These are phyloP conservation scores for Aurelia sp. DNA, from an alignment of 30 jellyfish, hydroid and myxozoan species.

Conservation along the genomic window DNA sequence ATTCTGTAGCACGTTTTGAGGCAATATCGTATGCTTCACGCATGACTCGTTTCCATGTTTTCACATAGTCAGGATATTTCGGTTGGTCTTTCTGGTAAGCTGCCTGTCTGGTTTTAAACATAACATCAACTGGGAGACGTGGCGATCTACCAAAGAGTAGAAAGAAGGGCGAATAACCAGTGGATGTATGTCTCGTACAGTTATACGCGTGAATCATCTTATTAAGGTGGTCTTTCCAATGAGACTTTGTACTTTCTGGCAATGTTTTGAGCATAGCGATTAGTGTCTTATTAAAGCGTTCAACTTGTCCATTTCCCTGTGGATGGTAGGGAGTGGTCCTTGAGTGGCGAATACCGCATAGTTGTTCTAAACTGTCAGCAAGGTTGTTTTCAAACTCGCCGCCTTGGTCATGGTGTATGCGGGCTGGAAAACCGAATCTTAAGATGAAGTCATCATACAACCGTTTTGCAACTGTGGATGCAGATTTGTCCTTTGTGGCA, in stretches of 20 bases:
- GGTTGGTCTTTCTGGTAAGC: too few species aligned
- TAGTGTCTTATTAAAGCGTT: slow-evolving; percentile 43
- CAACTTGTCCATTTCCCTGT: slow-evolving; percentile 61
- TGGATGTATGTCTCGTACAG: not conserved
- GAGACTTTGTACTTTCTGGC: not conserved
- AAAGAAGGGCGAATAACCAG: slow-evolving; percentile 46
- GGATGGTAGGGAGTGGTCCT: slow-evolving; percentile 66
- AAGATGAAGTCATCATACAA: slow-evolving; percentile 47
- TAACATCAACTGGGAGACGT: slow-evolving; percentile 19
- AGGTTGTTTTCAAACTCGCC: slow-evolving; percentile 51
- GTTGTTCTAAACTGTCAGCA: not conserved
- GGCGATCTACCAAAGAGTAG: slow-evolving; percentile 47
- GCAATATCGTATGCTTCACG: not conserved
- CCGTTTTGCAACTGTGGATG: slow-evolving; percentile 32
- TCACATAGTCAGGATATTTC: too few species aligned
- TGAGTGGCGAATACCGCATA: slow-evolving; percentile 40
- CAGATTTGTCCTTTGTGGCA: slow-evolving; percentile 53
- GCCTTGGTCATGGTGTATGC: slow-evolving; percentile 67
- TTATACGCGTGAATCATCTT: too few species aligned
- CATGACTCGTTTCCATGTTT: slow-evolving; percentile 13
- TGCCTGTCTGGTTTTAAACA: not conserved
- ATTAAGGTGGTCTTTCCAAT: too few species aligned
- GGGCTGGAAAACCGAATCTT: slow-evolving; percentile 44
- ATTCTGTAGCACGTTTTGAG: not conserved
- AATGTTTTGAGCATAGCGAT: slow-evolving; percentile 43